Percentiles rank a stretch among this genome's conserved stretches.
These are phyloP conservation scores for Baccha elongata DNA, from an alignment of 2,888 invertebrate genomes.

Conservation along the genomic window DNA sequence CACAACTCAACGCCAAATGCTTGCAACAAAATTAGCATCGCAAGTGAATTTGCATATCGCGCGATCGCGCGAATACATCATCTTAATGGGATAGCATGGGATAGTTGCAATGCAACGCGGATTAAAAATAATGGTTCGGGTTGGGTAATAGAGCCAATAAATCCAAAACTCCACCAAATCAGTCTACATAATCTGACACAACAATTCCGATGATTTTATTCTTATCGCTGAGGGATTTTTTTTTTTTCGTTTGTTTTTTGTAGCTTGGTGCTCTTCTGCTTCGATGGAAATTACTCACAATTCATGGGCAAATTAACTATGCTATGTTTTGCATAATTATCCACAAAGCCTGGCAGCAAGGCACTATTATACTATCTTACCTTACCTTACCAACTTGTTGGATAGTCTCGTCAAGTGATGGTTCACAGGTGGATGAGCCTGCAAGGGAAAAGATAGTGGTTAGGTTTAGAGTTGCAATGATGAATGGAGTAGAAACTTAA, in stretches of 20 bases:
- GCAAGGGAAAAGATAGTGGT: conserved; percentile 15
- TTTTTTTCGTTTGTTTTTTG: not conserved
- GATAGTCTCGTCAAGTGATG: conserved; percentile 30
- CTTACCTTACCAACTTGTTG: not conserved
- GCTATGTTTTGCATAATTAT: conserved; percentile 71
- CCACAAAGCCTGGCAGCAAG: conserved; percentile 31
- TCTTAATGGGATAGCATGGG: conserved; percentile 64
- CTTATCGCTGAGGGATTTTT: conserved; percentile 49
- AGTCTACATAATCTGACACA: conserved; percentile 68
- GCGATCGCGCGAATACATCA: conserved; percentile 70
- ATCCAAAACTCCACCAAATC: conserved; percentile 67
- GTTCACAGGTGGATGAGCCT: conserved; percentile 34
- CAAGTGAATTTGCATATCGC: conserved; percentile 66
- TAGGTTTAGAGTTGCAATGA: conserved; percentile 28
- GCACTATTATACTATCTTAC: not conserved
- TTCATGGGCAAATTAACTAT: conserved; percentile 64
- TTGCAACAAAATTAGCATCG: conserved; percentile 59
- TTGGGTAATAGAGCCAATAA: conserved; percentile 72
- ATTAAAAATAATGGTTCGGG: conserved; percentile 44
- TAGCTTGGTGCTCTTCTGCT: not conserved
- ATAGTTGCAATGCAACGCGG: conserved; percentile 22
- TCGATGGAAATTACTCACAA: conserved; percentile 54
- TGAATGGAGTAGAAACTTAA: conserved; percentile 36
- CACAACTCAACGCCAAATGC: not conserved
- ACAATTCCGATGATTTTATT: conserved; percentile 69